Percentiles rank a stretch among this genome's conserved stretches.
These are phyloP conservation scores for Sphaerodactylus townsendi DNA, from an alignment of 2,113 vertebrate species.

Conservation along the genomic window DNA sequence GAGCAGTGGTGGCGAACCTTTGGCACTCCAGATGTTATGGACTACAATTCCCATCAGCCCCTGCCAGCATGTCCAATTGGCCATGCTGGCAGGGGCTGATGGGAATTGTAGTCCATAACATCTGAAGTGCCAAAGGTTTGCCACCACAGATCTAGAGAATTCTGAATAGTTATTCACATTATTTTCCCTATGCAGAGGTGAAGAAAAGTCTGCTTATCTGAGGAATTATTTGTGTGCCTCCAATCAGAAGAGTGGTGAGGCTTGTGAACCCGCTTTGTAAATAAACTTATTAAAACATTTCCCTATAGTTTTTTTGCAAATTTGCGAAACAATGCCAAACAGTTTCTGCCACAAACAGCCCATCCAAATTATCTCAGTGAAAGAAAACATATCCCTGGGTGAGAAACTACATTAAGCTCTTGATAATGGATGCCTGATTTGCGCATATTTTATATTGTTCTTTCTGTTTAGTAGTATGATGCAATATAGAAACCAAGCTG, in stretches of 20 bases:
- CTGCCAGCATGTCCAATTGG: no score
- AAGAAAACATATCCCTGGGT: background rate
- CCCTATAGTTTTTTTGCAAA: background rate
- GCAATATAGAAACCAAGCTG: background rate
- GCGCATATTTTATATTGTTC: background rate
- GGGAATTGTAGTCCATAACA: no score
- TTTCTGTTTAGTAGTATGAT: background rate
- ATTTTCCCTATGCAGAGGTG: conserved; percentile 11
- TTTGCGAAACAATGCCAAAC: background rate
- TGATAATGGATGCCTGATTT: background rate
- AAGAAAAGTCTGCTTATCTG: background rate
- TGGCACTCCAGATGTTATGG: no score
- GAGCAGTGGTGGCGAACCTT: no score
- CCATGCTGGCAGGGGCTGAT: no score
- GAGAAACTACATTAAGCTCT: background rate
- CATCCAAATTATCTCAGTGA: conserved; percentile 1
- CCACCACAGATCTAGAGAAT: background rate
- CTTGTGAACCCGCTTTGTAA: background rate
- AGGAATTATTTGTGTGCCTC: background rate
- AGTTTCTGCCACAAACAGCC: background rate
- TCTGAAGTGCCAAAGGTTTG: no score
- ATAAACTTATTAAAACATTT: background rate
- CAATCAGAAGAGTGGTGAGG: background rate
- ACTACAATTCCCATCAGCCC: no score
- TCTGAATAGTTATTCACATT: rapidly evolving